phyloP scores from a whole-genome alignment of 2,797 vertebrate genomes.

The Poliocrania exsul region DNA sequence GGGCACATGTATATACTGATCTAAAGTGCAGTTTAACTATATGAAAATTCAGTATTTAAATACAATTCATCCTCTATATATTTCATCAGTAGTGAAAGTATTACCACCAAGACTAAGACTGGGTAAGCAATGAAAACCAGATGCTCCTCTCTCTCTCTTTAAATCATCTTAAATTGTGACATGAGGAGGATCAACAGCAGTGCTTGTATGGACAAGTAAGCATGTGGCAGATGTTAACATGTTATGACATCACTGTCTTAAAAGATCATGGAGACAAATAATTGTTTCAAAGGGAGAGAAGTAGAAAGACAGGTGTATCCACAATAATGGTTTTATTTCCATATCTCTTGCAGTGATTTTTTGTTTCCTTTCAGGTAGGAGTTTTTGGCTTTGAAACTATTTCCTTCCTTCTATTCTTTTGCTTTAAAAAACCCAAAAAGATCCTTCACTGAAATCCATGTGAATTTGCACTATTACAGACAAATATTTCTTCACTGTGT shows the following conservation, averaged over 20 bases:
- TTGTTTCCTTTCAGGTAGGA: neutral
- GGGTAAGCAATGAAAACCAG: constrained; percentile 17
- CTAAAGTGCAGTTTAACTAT: neutral
- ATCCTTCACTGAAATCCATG: neutral
- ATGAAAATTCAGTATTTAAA: neutral
- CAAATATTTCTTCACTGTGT: neutral
- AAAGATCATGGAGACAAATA: neutral
- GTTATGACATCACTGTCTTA: neutral
- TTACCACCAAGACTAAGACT: neutral
- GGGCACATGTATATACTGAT: too few species aligned
- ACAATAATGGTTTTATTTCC: neutral
- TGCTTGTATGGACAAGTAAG: neutral
- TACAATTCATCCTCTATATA: neutral
- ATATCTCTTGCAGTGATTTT: neutral
- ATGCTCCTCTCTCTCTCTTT: neutral
- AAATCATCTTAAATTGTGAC: constrained; percentile 21
- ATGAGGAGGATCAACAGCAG: neutral
- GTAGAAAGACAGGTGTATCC: neutral
- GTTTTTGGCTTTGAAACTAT: neutral
- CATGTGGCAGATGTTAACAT: constrained; percentile 20
- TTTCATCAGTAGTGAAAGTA: neutral
- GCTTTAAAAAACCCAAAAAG: neutral
- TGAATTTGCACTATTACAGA: neutral
- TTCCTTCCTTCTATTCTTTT: neutral
- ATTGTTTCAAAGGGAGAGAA: neutral